Evolutionary conservation across 2,888 invertebrate species (phyloP), one percentile per base, ranked within the genome.

Genomic region (Drosophila pseudotakahashii): DNA sequence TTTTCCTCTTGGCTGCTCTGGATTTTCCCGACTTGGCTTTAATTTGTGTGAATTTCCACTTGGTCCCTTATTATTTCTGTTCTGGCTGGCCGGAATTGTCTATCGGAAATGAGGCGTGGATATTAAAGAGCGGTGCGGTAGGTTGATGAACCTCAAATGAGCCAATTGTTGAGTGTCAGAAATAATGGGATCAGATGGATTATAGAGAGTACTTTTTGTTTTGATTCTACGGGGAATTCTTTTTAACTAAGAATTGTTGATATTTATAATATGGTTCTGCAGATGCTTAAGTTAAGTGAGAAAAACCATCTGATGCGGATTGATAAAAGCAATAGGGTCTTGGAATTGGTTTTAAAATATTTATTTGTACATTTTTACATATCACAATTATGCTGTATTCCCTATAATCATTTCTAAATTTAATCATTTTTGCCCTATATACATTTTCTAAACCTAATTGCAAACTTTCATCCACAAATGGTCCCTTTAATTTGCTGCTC

Each of bases 1-100:
- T 59, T 53, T 23, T 44, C 50, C 51, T 36, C 54, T 26, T 41
- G 41, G 41, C 23, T 60, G 52, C 42, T 16, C 52, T 41, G 47
- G 26, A 47, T 58, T 69, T 51, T 53, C 41, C 51, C 53, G 73
- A 58, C 68, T 41, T 41, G 39, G 62, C 84, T 69, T 63, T 75
- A 77, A 81, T 81, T 87, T 87, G 85, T 87, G 79, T 79, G 81
- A 81, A 84, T 66, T 79, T 79, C 57, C 55, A 75, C 62, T 57
- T 57, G 67, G 66, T n/a, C 47, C 60, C 55, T 60, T 34, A 30
- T 64, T 62, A 36, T 19, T 41, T 42, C 32, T 34, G 23, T 42
- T 50, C 41, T 34, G 7, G 19, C 39, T 36, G 42, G 7, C 71
- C 44, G 54, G 30, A 26, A 47, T 4, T 34, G 14, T 14, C 57